Base-by-base conservation (phyloP, 2,888 invertebrate species). In the Dyspetes luteomarginatus region DNA sequence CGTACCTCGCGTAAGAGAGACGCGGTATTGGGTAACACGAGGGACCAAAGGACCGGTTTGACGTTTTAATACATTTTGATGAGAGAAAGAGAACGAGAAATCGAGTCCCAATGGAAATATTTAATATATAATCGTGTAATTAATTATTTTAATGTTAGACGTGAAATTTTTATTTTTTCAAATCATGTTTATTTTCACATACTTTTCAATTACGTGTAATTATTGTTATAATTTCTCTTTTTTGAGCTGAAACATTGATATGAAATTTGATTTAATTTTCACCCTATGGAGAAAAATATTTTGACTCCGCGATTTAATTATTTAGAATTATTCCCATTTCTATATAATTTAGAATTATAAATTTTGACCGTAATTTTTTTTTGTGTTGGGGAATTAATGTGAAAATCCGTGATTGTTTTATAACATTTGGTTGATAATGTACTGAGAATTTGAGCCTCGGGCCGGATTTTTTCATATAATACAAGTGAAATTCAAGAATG, bases 21-120 rank as follows among this genome's bases (percentile, higher is more conserved):
- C 48, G 15, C 48, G 22, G 7, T 22, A 36, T 52, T 68, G 55
- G 68, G 26, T 68, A 55, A 55, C 28, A 12, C n/a, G 15, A 24
- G 64, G 4, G n/a, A 50, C 30, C 50, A 65, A 1, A n/a, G 3
- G 17, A 19, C 56, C 17, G 26, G 22, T 68, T 56, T 41, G 7
- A 43, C 19, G 9, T 1, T 52, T 36, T 17, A n/a, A 56, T 56
- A 24, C 7, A 68, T 56, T 43, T 41, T 17, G n/a, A 19, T 41
- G 17, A 45, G 17, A 17, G 17, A 45, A 45, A 45, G 17, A 45
- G 12, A 15, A 45, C 45, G 17, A 17, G 17, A 45, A 15, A 4
- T 2, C 17, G 1, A 0, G 5, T 48, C 15, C 3, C 17, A 17
- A 36, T 12, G 36, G 36, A 36, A 36, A 30, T 30, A 9, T 36